phyloP scores from a whole-genome alignment of 2,888 invertebrate species.

The Ypsolopha scabrella region DNA sequence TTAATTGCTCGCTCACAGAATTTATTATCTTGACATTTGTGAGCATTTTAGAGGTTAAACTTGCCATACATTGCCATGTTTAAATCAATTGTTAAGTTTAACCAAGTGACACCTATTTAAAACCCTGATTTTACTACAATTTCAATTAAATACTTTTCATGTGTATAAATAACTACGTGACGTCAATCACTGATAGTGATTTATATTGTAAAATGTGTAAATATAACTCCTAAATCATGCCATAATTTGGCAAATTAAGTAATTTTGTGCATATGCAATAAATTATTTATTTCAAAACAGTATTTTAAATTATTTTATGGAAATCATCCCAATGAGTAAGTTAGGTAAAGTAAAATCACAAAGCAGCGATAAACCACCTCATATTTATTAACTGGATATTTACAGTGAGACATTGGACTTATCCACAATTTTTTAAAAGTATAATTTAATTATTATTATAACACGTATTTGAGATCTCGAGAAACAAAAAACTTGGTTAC shows the following conservation, averaged over 20 bases:
- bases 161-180: not conserved
- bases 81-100: constrained; percentile 32
- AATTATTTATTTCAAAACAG: constrained; percentile 24
- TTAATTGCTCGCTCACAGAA: no score
- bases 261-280: constrained; percentile 28
- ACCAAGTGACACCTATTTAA: not conserved
- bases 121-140: no score
- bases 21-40: no score
- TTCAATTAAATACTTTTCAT: not conserved
- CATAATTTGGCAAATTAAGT: not conserved
- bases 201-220: not conserved
- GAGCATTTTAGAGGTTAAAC: constrained; percentile 37
- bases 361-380: not conserved
- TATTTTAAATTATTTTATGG: constrained; percentile 13
- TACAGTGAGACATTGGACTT: not conserved
- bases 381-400: not conserved
- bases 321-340: not conserved
- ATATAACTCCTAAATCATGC: not conserved
- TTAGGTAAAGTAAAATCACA: not conserved
- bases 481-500: not conserved
- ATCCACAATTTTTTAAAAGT: not conserved
- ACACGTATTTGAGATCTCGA: not conserved
- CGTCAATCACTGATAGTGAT: not conserved
- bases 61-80: constrained; percentile 62
- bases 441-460: no score